Evolutionary conservation across 2,113 vertebrate species (phyloP).

Genomic region (Peromyscus polionotus): DNA sequence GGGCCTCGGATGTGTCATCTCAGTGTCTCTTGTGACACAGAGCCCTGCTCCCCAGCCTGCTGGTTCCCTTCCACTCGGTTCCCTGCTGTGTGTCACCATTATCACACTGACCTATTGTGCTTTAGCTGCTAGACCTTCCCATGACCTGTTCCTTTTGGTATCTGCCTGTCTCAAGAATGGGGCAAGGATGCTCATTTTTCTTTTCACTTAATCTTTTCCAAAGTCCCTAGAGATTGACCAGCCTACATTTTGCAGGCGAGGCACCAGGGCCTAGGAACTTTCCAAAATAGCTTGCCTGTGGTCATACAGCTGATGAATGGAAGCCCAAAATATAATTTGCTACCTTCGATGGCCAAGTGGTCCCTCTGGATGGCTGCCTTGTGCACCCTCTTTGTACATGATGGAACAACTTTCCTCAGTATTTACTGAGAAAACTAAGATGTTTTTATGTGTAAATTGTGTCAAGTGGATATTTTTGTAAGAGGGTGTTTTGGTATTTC

Average conservation of each 20-base stretch:
- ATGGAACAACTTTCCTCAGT: neutral
- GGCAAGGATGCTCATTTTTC: fast-evolving
- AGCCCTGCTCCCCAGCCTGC: fast-evolving
- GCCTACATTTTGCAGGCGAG: neutral
- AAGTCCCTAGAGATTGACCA: neutral
- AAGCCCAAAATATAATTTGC: neutral
- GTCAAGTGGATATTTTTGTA: neutral
- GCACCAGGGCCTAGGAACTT: neutral
- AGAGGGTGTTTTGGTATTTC: neutral
- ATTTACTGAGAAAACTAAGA: neutral
- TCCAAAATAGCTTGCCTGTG: neutral
- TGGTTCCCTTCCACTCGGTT: neutral
- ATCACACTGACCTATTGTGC: neutral
- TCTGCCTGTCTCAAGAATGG: neutral
- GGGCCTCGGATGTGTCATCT: neutral
- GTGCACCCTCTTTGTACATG: fast-evolving
- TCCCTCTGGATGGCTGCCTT: neutral
- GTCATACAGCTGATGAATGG: neutral
- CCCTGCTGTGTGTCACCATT: too few species aligned
- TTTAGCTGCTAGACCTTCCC: neutral
- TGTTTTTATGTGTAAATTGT: neutral
- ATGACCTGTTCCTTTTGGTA: neutral
- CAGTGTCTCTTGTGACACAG: fast-evolving
- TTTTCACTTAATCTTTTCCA: neutral
- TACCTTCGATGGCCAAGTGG: neutral